phyloP scores from a whole-genome alignment of 2,888 invertebrate species.

The Ctena decussata region DNA sequence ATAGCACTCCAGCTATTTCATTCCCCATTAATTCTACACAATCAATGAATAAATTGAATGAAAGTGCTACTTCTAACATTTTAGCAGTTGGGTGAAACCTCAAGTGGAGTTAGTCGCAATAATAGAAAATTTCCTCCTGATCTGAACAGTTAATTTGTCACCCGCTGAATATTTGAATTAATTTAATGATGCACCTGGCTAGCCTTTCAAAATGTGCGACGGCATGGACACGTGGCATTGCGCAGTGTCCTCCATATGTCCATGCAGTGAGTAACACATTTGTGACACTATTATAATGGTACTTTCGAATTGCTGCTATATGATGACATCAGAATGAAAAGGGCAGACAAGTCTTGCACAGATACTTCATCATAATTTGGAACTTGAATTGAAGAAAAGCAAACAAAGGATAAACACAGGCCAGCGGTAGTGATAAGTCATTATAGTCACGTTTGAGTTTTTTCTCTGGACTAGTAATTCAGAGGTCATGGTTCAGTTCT shows the following conservation, averaged over 20 bases:
- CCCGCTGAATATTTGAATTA: background rate
- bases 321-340: too few species aligned
- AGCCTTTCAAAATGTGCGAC: background rate
- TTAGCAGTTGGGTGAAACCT: background rate
- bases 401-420: too few species aligned
- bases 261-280: background rate
- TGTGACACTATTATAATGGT: background rate
- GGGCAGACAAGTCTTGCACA: too few species aligned
- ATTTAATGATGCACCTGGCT: constrained; percentile 7
- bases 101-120: background rate
- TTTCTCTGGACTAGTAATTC: too few species aligned
- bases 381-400: too few species aligned
- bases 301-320: too few species aligned
- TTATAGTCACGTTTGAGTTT: too few species aligned
- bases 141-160: background rate
- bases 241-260: background rate
- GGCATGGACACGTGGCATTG: constrained; percentile 4
- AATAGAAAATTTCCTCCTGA: background rate
- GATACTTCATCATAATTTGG: too few species aligned
- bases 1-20: constrained; percentile 4
- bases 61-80: background rate
- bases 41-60: background rate
- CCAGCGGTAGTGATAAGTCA: too few species aligned
- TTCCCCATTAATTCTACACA: background rate
- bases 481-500: too few species aligned